These are phyloP conservation scores for Monochamus alternatus DNA, from an alignment of 2,888 invertebrate genomes.

Conservation along the genomic window DNA sequence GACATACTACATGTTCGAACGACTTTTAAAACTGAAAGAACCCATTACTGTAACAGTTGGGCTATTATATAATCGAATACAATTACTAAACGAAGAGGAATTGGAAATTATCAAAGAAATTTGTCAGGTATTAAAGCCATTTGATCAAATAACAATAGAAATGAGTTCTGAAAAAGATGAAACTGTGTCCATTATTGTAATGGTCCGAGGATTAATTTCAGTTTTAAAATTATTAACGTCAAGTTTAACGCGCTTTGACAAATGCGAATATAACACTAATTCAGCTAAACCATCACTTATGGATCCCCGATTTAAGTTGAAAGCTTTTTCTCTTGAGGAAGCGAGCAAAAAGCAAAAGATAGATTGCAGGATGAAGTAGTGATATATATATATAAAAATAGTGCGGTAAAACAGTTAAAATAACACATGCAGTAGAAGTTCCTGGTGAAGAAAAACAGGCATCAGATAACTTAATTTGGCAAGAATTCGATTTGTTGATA, in stretches of 20 bases:
- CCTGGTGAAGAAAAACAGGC: neutral
- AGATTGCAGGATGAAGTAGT: conserved; percentile 35
- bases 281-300: conserved; percentile 35
- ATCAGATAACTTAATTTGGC: conserved; percentile 38
- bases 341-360: conserved; percentile 22
- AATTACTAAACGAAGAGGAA: conserved; percentile 2
- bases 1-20: conserved; percentile 41
- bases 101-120: conserved; percentile 26
- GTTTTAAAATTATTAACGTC: conserved; percentile 21
- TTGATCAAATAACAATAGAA: conserved; percentile 26
- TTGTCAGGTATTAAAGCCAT: conserved; percentile 27
- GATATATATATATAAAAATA: conserved; percentile 29
- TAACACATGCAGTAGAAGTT: neutral
- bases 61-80: conserved; percentile 18
- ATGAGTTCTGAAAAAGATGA: conserved; percentile 26
- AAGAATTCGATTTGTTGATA: conserved; percentile 39
- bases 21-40: conserved; percentile 27
- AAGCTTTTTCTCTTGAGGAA: conserved; percentile 28
- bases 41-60: neutral
- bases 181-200: conserved; percentile 37
- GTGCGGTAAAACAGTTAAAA: too few relatives aligned
- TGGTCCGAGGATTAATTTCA: conserved; percentile 23
- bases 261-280: conserved; percentile 32
- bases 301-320: conserved; percentile 41
- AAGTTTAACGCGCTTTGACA: conserved; percentile 31